These are phyloP conservation scores for Euwallacea similis DNA, from an alignment of 1,140 invertebrate species.

Conservation along the genomic window DNA sequence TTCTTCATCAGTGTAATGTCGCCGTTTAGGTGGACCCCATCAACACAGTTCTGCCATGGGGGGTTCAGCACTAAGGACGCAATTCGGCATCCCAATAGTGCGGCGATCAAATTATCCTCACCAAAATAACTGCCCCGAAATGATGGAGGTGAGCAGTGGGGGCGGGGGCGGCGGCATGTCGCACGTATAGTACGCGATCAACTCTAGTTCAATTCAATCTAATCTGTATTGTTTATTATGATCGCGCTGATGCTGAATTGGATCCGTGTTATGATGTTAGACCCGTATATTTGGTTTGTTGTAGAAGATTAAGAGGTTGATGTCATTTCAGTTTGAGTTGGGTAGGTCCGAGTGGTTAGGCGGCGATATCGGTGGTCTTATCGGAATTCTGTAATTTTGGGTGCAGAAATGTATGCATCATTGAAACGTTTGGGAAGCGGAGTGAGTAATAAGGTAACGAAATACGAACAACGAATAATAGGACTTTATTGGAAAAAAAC, in stretches of 20 bases:
- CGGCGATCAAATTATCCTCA: constrained; percentile 11
- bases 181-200: constrained; percentile 39
- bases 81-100: constrained; percentile 29
- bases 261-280: neutral
- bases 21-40: constrained; percentile 8
- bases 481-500: too few relatives aligned
- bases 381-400: neutral
- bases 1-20: too few relatives aligned
- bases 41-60: constrained; percentile 6
- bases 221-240: constrained; percentile 3
- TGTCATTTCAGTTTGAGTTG: neutral
- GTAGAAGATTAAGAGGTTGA: neutral
- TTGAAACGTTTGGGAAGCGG: neutral
- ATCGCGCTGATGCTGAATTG: neutral
- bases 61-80: constrained; percentile 4
- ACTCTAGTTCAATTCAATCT: constrained; percentile 6
- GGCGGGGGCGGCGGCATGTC: constrained; percentile 41
- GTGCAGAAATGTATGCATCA: neutral
- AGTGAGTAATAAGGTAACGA: neutral
- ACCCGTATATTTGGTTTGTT: neutral
- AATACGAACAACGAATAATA: too few relatives aligned
- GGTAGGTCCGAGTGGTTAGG: neutral
- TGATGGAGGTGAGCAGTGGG: constrained; percentile 44
- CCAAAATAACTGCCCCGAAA: constrained; percentile 38
- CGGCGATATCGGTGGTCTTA: neutral